phyloP scores from a whole-genome alignment of 2,113 vertebrate genomes.

The Protobothrops mucrosquamatus region DNA sequence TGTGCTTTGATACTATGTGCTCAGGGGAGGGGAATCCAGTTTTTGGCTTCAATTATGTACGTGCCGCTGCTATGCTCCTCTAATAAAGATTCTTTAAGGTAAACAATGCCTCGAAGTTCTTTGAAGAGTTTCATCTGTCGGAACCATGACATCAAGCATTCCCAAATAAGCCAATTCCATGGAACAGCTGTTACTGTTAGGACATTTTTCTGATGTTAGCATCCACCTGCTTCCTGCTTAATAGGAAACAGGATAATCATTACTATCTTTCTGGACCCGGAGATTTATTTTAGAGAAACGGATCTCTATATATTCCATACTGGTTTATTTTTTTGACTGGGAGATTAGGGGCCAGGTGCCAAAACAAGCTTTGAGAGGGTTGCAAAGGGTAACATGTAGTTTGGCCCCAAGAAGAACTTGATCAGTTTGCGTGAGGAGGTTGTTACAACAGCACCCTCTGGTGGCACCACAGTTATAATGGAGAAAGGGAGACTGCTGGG shows the following conservation, averaged over 20 bases:
- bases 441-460: not conserved
- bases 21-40: no score
- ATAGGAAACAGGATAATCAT: not conserved
- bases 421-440: not conserved
- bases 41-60: no score
- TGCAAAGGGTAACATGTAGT: not conserved
- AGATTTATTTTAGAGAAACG: not conserved
- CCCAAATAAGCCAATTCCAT: not conserved
- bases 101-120: no score
- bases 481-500: not conserved
- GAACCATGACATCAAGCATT: not conserved
- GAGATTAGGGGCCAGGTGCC: not conserved
- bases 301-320: not conserved
- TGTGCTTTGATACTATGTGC: no score
- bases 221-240: not conserved
- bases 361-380: not conserved
- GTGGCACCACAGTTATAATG: not conserved
- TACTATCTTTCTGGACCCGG: not conserved
- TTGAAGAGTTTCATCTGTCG: no score
- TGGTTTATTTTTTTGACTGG: not conserved
- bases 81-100: no score
- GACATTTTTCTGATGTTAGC: not conserved
- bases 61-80: no score
- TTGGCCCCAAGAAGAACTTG: not conserved
- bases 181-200: not conserved